Evolutionary conservation across 2,797 vertebrate species (phyloP), one percentile per base, ranked within the genome.

Genomic region (Rhabdomys pumilio): DNA sequence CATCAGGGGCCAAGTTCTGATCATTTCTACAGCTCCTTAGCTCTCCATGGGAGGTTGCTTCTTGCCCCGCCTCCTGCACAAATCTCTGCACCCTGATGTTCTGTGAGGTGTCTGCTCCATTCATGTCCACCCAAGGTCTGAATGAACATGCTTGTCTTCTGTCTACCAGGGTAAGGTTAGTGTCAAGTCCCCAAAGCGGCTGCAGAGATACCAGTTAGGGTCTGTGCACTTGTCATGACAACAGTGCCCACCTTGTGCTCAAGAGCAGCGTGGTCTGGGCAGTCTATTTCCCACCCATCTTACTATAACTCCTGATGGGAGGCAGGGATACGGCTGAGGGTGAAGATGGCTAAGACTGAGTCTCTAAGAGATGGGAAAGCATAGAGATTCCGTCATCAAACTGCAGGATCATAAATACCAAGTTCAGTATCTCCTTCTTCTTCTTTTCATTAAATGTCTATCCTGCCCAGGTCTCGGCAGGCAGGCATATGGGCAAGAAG

Each of bases 61-160:
- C 41, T 67, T 14, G 6, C 6, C 34, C 59, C 0, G 0, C 10
- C 17, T 1, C 8, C 10, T 22, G 11, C 20, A 6, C 13, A 34
- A 65, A 59, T 8, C 50, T 44, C n/a, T n/a, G 20, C 24, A 26
- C 77, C 55, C 38, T 34, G 67, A 12, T 4, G 7, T 6, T 59
- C 38, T 26, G 38, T 4, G 31, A 9, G 50, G 13, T 6, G 10
- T 20, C 9, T 29, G 1, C 38, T 44, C 22, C 6, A 20, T 8
- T 38, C 24, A 4, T 0, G 1, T 13, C 34, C 20, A 17, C 0
- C 41, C 26, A 29, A 0, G 38, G 24, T n/a, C 55, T 50, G 61
- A 31, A 11, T 20, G 59, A 41, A 75, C 22, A 10, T 0, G 8
- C 38, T 24, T 47, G 0, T 53, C 77, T 34, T 26, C 15, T 2